Percentiles rank a stretch among this genome's conserved stretches.
phyloP scores from a whole-genome alignment of 2,888 invertebrate species.

The Argynnis bischoffii region DNA sequence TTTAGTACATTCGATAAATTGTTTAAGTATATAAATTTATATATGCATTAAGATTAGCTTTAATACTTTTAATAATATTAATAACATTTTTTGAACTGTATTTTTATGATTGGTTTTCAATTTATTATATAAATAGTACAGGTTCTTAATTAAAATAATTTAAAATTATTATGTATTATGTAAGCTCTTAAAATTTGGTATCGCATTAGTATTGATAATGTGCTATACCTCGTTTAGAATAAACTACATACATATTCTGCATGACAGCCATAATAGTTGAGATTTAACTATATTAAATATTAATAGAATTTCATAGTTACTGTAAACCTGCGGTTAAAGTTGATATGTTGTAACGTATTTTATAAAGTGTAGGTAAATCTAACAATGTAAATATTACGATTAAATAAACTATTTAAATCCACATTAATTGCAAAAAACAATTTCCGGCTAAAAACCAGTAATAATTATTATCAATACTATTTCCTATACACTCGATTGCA shows the following conservation, averaged over 20 bases:
- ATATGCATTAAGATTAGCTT: neutral
- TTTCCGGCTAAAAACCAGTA: neutral
- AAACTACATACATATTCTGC: constrained; percentile 21
- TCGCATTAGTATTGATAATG: too few species aligned
- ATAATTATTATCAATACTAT: neutral
- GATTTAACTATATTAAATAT: constrained; percentile 31
- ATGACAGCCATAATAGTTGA: constrained; percentile 7
- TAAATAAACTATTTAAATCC: too few species aligned
- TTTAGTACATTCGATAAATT: constrained; percentile 36
- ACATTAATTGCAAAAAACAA: too few species aligned
- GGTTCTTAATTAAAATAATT: too few species aligned
- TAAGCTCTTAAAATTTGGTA: too few species aligned
- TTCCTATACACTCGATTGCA: neutral
- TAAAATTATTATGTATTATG: too few species aligned
- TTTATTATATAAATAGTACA: too few species aligned
- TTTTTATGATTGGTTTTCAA: neutral
- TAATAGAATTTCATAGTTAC: constrained; percentile 27
- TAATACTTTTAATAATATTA: too few species aligned
- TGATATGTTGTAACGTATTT: constrained; percentile 23
- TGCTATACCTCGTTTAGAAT: neutral
- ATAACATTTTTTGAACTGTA: neutral
- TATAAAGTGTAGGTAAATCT: neutral
- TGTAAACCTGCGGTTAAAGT: constrained; percentile 27
- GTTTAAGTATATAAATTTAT: neutral
- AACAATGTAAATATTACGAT: too few species aligned